Percentiles rank a stretch among this genome's conserved stretches.
Conservation (phyloP, 37 sponge, comb jelly and placozoan genomes). For the Eunapius fragilis region DNA sequence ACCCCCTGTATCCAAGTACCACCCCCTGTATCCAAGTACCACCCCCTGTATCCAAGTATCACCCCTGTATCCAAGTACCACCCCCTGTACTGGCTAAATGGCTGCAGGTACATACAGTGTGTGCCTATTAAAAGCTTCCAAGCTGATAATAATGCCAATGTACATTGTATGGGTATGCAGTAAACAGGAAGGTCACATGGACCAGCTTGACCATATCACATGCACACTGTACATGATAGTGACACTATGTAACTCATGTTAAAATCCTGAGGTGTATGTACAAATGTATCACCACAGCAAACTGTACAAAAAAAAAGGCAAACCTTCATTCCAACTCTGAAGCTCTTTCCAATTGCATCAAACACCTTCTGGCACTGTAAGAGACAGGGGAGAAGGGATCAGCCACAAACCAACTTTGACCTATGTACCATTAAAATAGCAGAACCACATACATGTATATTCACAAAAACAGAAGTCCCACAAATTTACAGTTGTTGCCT, state of each 20-base stretch:
- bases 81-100: too few relatives aligned
- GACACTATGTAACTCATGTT: neutral
- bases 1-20: too few relatives aligned
- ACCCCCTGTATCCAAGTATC: too few relatives aligned
- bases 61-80: too few relatives aligned
- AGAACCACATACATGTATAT: neutral
- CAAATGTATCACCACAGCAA: neutral
- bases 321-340: slow-evolving; percentile 20
- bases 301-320: neutral
- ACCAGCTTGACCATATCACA: neutral
- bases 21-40: too few relatives aligned
- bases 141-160: too few relatives aligned
- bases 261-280: neutral
- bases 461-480: neutral
- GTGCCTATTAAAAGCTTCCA: too few relatives aligned
- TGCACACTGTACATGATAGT: neutral
- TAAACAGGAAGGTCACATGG: too few relatives aligned
- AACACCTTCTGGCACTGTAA: slow-evolving; percentile 73
- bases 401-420: neutral
- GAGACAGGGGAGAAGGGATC: neutral
- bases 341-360: slow-evolving; percentile 72
- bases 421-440: neutral
- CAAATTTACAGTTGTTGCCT: neutral
- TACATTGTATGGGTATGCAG: too few relatives aligned
- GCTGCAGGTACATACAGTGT: too few relatives aligned